Evolutionary conservation across 2,113 vertebrate genomes (phyloP), one percentile per base, ranked within the genome.

Genomic region (Cromileptes altivelis): DNA sequence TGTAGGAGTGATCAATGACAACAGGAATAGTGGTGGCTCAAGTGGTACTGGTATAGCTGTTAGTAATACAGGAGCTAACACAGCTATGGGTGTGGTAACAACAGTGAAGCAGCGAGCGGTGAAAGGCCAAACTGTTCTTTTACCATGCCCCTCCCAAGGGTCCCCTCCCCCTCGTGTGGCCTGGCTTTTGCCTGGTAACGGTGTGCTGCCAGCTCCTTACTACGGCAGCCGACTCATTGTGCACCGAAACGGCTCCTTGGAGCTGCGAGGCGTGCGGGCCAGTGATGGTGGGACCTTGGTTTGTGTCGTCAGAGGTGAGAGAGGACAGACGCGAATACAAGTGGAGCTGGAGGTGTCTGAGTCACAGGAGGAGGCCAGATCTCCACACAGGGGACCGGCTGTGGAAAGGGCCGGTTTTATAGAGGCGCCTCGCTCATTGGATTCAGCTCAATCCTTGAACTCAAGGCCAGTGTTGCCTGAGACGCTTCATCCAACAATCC

Each of bases 161-260:
- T 86, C 95, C 50, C 97, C 97, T 10, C 23, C 93, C 12, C 97
- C 97, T 0, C 94, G 95, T 0, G 91, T 98, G 33, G 52, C 97
- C 23, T 99, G 98, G 98, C 94, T 97, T 21, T 94, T 99, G 21
- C 97, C 97, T 0, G 96, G 96, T 71, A 97, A 97, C 4, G 96
- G 97, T 0, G 91, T 97, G 5, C 90, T 99, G 37, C 96, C 97
- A 0, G 96, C 97, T 18, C 98, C 98, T 1, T 97, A 98, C 90
- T 96, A 96, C 0, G 97, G 98, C 13, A 96, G 93, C 76, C 94
- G 98, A 50, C 93, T 98, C 40, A 96, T 94, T 0, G 97, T 99
- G 42, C 95, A 99, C 75, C 93, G 89, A 53, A 99, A 99, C 0
- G 98, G 98, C 3, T 96, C 98, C 0, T 72, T 99, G 85, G 98